phyloP scores from a whole-genome alignment of 2,113 vertebrate genomes.

The Lonchura striata region DNA sequence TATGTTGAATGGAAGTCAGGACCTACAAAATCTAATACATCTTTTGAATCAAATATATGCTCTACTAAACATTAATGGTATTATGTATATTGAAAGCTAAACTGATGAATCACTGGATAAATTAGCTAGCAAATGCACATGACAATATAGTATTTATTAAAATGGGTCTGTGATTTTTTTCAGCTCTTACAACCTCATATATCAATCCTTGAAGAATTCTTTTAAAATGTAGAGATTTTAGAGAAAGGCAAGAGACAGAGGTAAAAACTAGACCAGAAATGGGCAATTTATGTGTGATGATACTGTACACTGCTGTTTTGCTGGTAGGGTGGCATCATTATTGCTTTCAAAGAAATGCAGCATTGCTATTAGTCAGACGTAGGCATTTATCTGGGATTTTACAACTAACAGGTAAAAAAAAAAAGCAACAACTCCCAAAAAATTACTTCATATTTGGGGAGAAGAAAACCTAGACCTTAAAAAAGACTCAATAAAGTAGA shows the following conservation, averaged over 20 bases:
- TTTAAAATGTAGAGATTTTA: background rate
- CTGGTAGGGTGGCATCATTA: background rate
- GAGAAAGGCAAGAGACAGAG: background rate
- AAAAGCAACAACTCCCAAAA: background rate
- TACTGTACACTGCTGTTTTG: background rate
- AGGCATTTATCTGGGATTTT: background rate
- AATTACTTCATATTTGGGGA: fast-evolving
- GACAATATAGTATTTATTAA: constrained; percentile 50
- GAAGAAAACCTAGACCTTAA: background rate
- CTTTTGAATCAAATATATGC: constrained; percentile 45
- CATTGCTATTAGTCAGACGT: background rate
- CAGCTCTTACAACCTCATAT: background rate
- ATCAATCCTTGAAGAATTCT: background rate
- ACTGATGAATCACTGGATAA: constrained; percentile 40
- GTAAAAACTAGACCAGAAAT: background rate
- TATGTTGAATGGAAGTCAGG: constrained; percentile 1
- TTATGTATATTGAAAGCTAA: constrained; percentile 44
- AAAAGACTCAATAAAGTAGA: background rate
- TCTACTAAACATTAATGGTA: constrained; percentile 40
- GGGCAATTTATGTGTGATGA: background rate
- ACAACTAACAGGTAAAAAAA: background rate
- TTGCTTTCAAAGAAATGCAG: background rate
- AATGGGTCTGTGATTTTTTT: background rate
- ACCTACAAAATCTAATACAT: constrained; percentile 32
- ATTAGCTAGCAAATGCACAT: constrained; percentile 7